Evolutionary conservation across 2,113 vertebrate species (phyloP).

Genomic region (Cyprinus carpio): DNA sequence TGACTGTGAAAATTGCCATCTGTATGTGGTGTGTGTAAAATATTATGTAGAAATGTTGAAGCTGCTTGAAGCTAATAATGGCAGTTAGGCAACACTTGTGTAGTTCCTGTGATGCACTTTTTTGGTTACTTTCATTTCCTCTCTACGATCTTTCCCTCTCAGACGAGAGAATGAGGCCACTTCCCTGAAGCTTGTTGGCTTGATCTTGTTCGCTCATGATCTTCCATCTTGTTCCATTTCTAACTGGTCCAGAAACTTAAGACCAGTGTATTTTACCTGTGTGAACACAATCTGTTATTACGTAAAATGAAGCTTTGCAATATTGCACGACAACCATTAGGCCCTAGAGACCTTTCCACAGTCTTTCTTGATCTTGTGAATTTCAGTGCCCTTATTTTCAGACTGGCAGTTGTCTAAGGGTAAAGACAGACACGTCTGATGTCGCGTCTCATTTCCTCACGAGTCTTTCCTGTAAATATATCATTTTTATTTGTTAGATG

Average conservation of each 20-base stretch:
- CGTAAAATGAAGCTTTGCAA: not conserved
- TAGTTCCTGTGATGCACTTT: not conserved
- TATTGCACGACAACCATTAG: not conserved
- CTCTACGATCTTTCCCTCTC: slow-evolving; percentile 9
- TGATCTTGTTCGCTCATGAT: slow-evolving; percentile 3
- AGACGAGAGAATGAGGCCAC: not conserved
- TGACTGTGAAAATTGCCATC: not conserved
- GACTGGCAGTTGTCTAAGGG: not conserved
- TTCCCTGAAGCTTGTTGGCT: slow-evolving; percentile 4
- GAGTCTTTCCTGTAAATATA: not conserved
- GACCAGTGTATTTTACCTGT: not conserved
- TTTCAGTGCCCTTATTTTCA: not conserved
- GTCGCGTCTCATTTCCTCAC: not conserved
- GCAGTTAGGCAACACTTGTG: not conserved
- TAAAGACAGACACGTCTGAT: not conserved
- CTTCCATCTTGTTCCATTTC: not conserved
- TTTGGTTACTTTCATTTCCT: slow-evolving; percentile 26
- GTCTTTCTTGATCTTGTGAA: not conserved
- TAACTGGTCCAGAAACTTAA: not conserved
- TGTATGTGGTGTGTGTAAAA: not conserved
- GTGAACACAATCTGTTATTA: not conserved
- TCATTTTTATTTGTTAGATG: not conserved
- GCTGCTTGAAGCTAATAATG: not conserved
- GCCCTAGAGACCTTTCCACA: not conserved
- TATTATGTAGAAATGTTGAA: not conserved